phyloP scores from a whole-genome alignment of 2,797 vertebrate genomes.

The Sebastes alutus region DNA sequence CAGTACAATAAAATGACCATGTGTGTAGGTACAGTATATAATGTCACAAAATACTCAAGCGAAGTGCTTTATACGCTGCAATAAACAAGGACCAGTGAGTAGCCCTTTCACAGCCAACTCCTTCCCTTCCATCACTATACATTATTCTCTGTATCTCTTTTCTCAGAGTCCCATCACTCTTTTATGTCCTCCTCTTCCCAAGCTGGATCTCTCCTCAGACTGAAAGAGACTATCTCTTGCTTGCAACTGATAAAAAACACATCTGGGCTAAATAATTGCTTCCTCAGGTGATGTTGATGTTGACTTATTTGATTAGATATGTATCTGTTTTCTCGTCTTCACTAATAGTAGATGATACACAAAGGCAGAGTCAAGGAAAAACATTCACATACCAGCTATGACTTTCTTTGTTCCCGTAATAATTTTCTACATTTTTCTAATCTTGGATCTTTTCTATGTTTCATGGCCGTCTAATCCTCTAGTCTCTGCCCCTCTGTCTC shows the following conservation, averaged over 20 bases:
- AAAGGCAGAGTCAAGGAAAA: neutral
- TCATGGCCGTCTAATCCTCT: conserved; percentile 56
- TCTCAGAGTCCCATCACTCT: neutral
- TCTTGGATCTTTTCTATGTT: conserved; percentile 53
- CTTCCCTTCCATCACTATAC: neutral
- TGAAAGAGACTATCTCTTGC: neutral
- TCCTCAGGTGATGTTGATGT: neutral
- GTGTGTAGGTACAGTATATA: neutral
- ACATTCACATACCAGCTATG: neutral
- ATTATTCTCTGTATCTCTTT: conserved; percentile 1
- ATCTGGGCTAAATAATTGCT: neutral
- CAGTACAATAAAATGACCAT: neutral
- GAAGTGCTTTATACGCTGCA: neutral
- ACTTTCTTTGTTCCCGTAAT: conserved; percentile 25
- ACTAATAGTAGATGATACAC: neutral
- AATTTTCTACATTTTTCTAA: conserved; percentile 43
- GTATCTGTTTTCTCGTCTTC: neutral
- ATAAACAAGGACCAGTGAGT: neutral
- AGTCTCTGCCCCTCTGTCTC: conserved; percentile 41
- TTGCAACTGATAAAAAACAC: neutral
- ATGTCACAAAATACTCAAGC: neutral
- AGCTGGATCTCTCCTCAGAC: neutral
- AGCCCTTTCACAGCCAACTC: neutral
- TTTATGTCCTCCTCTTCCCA: neutral
- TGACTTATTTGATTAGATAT: conserved; percentile 20